Percentiles rank a stretch among this genome's conserved stretches.
phyloP scores from a whole-genome alignment of 2,888 invertebrate species.

The Proisotoma minuta region DNA sequence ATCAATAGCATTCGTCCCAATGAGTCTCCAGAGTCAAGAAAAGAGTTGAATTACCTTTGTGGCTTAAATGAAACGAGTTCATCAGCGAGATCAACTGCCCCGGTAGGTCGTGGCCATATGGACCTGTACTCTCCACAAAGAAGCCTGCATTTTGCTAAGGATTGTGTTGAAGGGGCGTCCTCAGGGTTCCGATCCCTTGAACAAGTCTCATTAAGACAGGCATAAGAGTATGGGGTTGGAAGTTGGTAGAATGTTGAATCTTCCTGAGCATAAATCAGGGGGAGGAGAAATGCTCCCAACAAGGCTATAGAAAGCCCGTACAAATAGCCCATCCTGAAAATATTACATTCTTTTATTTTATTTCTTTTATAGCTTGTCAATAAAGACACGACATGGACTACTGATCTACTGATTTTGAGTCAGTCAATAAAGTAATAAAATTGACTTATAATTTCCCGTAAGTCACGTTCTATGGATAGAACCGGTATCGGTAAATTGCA shows the following conservation, averaged over 20 bases:
- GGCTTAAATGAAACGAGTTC: slow-evolving; percentile 46
- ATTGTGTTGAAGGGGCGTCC: slow-evolving; percentile 49
- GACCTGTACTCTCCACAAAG: slow-evolving; percentile 65
- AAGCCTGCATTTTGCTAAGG: slow-evolving; percentile 61
- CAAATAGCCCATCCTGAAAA: slow-evolving; percentile 35
- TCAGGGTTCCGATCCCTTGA: slow-evolving; percentile 46
- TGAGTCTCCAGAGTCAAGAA: too few relatives aligned
- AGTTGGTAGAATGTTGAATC: slow-evolving; percentile 46
- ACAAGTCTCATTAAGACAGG: slow-evolving; percentile 46
- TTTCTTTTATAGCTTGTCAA: too few relatives aligned
- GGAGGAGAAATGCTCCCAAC: slow-evolving; percentile 20
- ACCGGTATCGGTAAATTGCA: neutral
- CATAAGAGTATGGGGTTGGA: slow-evolving; percentile 46
- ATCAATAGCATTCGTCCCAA: too few relatives aligned
- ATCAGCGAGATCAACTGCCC: slow-evolving; percentile 46
- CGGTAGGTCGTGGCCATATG: slow-evolving; percentile 67
- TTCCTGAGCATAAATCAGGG: slow-evolving; percentile 35
- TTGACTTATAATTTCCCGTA: neutral
- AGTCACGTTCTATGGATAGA: neutral
- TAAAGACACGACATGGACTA: neutral
- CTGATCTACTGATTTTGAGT: too few relatives aligned
- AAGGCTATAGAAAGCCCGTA: slow-evolving; percentile 20
- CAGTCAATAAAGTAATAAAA: neutral
- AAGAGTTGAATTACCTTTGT: too few relatives aligned
- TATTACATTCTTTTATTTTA: neutral